These are phyloP conservation scores for Mythimna pallens DNA, from an alignment of 2,888 invertebrate species.

Conservation along the genomic window DNA sequence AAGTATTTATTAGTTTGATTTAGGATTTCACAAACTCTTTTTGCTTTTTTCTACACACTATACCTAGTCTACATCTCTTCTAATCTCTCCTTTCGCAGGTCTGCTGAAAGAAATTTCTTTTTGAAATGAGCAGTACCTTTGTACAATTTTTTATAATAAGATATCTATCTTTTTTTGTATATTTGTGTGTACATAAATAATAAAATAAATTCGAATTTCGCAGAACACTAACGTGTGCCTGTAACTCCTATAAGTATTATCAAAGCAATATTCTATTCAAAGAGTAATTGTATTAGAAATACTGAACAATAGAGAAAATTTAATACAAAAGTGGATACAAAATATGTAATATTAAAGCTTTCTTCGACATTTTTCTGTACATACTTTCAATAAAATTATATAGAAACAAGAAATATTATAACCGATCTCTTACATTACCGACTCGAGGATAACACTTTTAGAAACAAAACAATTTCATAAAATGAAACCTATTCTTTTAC, in stretches of 20 bases:
- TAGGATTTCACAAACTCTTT: too few relatives aligned
- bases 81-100: too few relatives aligned
- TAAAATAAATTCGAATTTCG: neutral
- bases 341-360: constrained; percentile 6
- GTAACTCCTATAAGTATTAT: constrained; percentile 1
- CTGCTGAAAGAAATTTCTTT: too few relatives aligned
- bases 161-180: too few relatives aligned
- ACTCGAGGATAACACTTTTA: neutral
- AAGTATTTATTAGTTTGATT: too few relatives aligned
- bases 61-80: too few relatives aligned
- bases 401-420: constrained; percentile 6
- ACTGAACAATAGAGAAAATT: constrained; percentile 26
- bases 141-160: too few relatives aligned
- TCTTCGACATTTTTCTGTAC: neutral
- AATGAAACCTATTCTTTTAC: too few relatives aligned
- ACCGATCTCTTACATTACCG: neutral
- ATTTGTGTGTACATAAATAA: too few relatives aligned
- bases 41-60: too few relatives aligned
- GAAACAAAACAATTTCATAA: neutral
- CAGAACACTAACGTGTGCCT: constrained; percentile 4
- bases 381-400: constrained; percentile 14
- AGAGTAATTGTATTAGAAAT: constrained; percentile 19
- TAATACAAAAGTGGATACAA: neutral
- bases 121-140: too few relatives aligned
- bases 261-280: constrained; percentile 22